Evolutionary conservation across 2,797 vertebrate genomes (phyloP), one percentile per base, ranked within the genome.

Genomic region (Lacerta agilis): DNA sequence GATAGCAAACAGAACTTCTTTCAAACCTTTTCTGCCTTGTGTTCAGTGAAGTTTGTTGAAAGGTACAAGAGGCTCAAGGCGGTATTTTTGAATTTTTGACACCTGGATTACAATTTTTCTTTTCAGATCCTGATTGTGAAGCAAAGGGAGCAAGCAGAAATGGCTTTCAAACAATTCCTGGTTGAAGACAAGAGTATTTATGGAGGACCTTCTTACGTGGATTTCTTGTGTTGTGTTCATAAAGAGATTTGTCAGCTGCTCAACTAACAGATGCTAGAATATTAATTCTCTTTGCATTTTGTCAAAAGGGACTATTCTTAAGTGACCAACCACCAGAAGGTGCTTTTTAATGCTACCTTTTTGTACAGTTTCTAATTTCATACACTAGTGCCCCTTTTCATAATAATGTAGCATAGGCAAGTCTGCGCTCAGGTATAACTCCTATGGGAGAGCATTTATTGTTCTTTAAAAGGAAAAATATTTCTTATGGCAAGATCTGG

Each of bases 221-320:
- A 99, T 96, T 99, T 99, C 96, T 97, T 99, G 66, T 98, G 98
- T 94, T 98, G 97, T 29, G 96, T 99, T 93, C 98, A 99, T 97
- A 97, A 97, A 89, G 98, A 99, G 96, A 98, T 99, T 95, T 97
- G 98, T 86, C 98, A 99, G 94, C 97, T 99, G 89, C 98, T 99
- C 86, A 98, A 97, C 87, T 99, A 98, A 97, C 13, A 20, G 58
- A 82, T 75, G 17, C 55, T 43, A 36, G 23, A 75, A 75, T 82
- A 0, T 36, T n/a, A 69, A 45, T 91, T 45, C 69, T 77, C 75
- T 86, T 23, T 83, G 38, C 86, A 78, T 93, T 88, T 43, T 79
- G 82, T 85, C 41, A 79, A 88, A 85, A 91, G 89, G 86, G 83
- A 88, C 49, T 88, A 84, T 78, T 45, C 71, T 33, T 2, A 33